Base-by-base conservation (phyloP, 2,797 vertebrate species). In the Anas bahamensis region DNA sequence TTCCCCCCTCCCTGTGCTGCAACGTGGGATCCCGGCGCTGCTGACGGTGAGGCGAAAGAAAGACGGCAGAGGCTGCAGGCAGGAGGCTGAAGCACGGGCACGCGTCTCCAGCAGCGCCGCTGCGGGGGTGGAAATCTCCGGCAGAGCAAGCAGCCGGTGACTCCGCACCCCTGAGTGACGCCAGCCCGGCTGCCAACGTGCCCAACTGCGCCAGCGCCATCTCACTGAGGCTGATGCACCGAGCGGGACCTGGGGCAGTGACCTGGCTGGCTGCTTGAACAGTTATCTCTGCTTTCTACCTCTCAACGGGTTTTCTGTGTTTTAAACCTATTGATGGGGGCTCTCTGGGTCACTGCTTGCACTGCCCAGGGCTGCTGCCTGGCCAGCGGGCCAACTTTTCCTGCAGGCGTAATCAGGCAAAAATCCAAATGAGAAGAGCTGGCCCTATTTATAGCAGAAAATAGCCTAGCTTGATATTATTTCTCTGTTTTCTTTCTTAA, bases 81-180 rank as follows among this genome's bases (percentile, higher is more conserved):
- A 80, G 39, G 57, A 53, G 76, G 79, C 71, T 86, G 85, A 83
- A 95, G 83, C 83, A 60, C 7, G 8, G 85, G 85, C 89, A 79
- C 80, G 14, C 61, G 81, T 79, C 76, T 61, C 71, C 44, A 71
- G 48, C 91, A 68, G 89, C 64, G 16, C 68, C 70, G 86, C 64
- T 90, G 91, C 83, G 96, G 93, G 96, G 95, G 89, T 81, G 91
- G 96, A 86, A 94, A 88, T 88, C 91, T 96, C 83, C 29, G 4
- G 80, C 94, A 88, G 94, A 93, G 89, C 91, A 89, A 94, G 78
- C 94, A 93, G 94, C 83, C 66, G 35, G 83, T 77, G 88, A 52
- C 91, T 94, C 85, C 85, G 88, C 93, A 69, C 78, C 18, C 72
- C 85, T 94, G 95, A 94, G 75, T 96, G 93, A 95, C 64, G 94